Evolutionary conservation across 2,888 invertebrate genomes (phyloP).

Genomic region (Ophion ventricosus): DNA sequence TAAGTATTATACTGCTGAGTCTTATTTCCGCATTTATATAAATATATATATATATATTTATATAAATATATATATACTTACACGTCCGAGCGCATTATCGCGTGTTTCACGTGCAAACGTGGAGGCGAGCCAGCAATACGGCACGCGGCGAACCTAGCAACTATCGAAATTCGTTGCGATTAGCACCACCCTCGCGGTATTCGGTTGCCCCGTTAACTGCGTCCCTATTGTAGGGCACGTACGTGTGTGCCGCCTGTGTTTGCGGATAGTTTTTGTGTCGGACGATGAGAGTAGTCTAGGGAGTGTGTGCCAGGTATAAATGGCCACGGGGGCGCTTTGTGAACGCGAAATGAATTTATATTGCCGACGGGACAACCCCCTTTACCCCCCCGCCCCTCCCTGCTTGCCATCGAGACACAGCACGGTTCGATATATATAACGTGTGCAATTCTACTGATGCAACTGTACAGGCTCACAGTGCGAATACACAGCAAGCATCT

Average conservation of each 20-base stretch:
- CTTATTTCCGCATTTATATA: not conserved
- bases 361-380: constrained; percentile 71
- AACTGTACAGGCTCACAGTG: constrained; percentile 50
- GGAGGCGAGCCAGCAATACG: constrained; percentile 54
- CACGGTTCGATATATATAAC: constrained; percentile 37
- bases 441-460: constrained; percentile 47
- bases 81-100: not conserved
- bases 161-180: constrained; percentile 62
- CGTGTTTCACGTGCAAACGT: constrained; percentile 63
- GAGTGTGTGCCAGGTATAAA: constrained; percentile 82
- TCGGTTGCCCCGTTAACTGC: constrained; percentile 9
- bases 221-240: not conserved
- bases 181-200: constrained; percentile 47
- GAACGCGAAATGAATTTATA: constrained; percentile 81
- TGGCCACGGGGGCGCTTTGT: constrained; percentile 81
- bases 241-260: not conserved
- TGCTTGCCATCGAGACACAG: constrained; percentile 48
- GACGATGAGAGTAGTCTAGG: constrained; percentile 73
- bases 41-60: not conserved
- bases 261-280: constrained; percentile 59
- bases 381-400: constrained; percentile 33
- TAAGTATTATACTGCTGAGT: not conserved
- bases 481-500: constrained; percentile 54
- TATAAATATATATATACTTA: no score
- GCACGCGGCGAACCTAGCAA: constrained; percentile 8